Evolutionary conservation across 2,113 vertebrate species (phyloP).

Genomic region (Chlamydotis undulata): DNA sequence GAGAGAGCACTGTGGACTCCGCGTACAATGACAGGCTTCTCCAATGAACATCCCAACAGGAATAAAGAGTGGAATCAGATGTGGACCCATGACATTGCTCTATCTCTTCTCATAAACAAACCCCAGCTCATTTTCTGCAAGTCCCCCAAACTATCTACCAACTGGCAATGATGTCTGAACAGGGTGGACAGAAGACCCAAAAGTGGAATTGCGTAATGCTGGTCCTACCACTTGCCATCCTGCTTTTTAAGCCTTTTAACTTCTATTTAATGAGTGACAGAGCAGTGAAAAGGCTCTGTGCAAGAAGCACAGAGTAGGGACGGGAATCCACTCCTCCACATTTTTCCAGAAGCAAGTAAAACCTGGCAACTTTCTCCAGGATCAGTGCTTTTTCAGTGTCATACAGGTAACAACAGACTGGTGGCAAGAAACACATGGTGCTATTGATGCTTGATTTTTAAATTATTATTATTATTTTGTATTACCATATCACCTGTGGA

Average conservation of each 20-base stretch:
- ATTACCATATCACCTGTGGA: neutral
- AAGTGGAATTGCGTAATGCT: neutral
- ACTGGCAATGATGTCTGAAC: neutral
- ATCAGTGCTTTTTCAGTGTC: neutral
- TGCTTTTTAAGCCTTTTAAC: neutral
- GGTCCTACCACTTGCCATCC: neutral
- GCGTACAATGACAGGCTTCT: accelerated
- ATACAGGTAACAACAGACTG: neutral
- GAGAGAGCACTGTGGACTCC: neutral
- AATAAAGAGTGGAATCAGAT: neutral
- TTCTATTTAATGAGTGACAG: neutral
- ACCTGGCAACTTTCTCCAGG: neutral
- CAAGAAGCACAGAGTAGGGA: neutral
- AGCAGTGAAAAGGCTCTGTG: neutral
- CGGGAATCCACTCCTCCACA: neutral
- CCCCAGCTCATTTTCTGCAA: neutral
- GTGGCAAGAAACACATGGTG: neutral
- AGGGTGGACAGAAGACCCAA: neutral
- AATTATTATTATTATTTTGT: neutral
- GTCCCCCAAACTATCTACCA: neutral
- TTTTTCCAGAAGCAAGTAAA: neutral
- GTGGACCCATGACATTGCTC: neutral
- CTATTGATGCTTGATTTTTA: neutral
- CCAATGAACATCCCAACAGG: neutral
- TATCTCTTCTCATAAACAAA: neutral